These are phyloP conservation scores for Apus apus DNA, from an alignment of 2,113 vertebrate genomes.

Conservation along the genomic window DNA sequence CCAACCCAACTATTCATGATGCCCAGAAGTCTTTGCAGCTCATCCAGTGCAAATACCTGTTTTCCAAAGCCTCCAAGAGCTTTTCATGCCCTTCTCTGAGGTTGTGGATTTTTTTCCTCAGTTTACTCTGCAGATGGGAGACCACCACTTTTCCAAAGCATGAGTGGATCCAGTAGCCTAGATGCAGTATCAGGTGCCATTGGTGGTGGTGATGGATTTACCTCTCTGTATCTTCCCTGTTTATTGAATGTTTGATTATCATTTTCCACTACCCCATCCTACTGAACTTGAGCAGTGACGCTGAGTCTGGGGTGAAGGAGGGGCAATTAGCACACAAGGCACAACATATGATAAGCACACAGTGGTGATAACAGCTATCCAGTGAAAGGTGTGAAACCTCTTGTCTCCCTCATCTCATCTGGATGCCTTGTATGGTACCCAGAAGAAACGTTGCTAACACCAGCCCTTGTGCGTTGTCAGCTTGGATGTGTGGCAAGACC, in stretches of 20 bases:
- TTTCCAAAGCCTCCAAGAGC: not conserved
- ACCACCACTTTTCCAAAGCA: not conserved
- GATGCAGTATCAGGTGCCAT: not conserved
- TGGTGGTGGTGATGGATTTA: not conserved
- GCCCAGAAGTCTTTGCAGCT: not conserved
- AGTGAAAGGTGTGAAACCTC: not conserved
- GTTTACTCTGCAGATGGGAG: not conserved
- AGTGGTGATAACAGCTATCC: not conserved
- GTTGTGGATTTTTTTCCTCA: accelerated
- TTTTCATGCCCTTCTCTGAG: not conserved
- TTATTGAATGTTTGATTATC: not conserved
- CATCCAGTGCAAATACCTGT: not conserved
- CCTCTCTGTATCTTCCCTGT: not conserved
- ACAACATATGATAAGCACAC: not conserved
- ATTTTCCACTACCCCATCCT: not conserved
- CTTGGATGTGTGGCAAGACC: not conserved
- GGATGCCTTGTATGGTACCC: not conserved
- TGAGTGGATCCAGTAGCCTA: not conserved
- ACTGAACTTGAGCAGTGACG: not conserved
- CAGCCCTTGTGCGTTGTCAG: not conserved
- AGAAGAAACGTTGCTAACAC: not conserved
- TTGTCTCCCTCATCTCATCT: not conserved
- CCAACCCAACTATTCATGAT: not conserved
- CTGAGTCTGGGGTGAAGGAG: not conserved
- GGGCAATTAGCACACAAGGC: not conserved